These are phyloP conservation scores for Danionella cerebrum DNA, from an alignment of 2,113 vertebrate genomes.

Conservation along the genomic window DNA sequence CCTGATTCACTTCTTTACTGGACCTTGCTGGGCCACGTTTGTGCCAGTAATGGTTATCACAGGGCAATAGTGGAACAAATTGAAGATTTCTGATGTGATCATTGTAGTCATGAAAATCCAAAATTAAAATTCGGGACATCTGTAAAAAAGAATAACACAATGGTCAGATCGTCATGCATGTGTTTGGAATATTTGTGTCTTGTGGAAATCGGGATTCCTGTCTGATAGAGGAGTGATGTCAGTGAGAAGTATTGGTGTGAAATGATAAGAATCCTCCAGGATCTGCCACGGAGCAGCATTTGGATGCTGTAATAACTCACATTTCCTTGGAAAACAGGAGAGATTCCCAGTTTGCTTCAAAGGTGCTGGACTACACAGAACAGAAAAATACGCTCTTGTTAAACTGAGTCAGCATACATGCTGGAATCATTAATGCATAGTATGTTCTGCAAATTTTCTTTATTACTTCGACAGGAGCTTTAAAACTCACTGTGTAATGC, in stretches of 20 bases:
- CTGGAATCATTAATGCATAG: neutral
- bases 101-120: too few relatives aligned
- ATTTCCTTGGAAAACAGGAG: conserved; percentile 26
- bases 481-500: neutral
- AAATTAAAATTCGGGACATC: too few relatives aligned
- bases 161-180: too few relatives aligned
- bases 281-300: conserved; percentile 33
- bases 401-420: neutral
- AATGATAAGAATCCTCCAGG: conserved; percentile 26
- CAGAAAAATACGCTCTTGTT: conserved; percentile 14
- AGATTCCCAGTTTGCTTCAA: conserved; percentile 32
- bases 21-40: neutral
- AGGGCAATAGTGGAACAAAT: neutral
- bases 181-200: neutral
- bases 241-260: conserved; percentile 13
- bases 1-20: conserved; percentile 3
- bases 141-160: neutral
- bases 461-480: neutral
- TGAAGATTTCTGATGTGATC: neutral
- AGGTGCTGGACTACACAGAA: conserved; percentile 1
- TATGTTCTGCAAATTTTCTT: neutral
- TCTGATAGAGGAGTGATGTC: neutral
- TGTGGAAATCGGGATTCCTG: neutral
- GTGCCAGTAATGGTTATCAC: conserved; percentile 12
- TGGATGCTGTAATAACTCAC: conserved; percentile 34